Evolutionary conservation across 2,888 invertebrate species (phyloP), one percentile per base, ranked within the genome.

Genomic region (Chymomyza procnemis): DNA sequence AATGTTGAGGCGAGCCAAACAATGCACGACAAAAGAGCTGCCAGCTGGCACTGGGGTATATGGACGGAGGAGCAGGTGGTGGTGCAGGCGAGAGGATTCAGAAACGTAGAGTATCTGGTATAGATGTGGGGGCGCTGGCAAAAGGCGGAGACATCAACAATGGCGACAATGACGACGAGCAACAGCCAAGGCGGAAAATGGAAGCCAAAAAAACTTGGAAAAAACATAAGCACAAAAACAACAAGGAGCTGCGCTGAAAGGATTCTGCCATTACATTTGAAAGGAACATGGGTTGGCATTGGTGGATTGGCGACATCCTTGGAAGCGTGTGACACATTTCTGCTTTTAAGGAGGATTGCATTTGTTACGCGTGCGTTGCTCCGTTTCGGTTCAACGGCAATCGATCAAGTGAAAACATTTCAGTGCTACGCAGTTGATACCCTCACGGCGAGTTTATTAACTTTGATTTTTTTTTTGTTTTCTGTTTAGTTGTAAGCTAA

Each of bases 311-410:
- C 57, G 46, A 70, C 61, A 70, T 18, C 73, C 78, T 78, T 71
- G 84, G 71, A 73, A 74, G 71, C 75, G 71, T 88, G 83, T 85
- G 89, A 89, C 89, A 89, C 83, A 88, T 88, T 89, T 89, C 79
- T 85, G 87, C 86, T 89, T 87, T 89, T 85, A 87, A 89, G 87
- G 80, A 80, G 79, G 76, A 86, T 85, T 88, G 86, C 87, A 82
- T 83, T 88, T 87, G 86, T 80, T 85, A 88, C 80, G 81, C 79
- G 80, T 87, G 76, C 78, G 76, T 79, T 85, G 76, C 81, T 86
- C 85, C 81, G 84, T 78, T 80, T 75, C 80, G 80, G 75, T 77
- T 87, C 85, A 83, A 75, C 78, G 75, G 80, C 85, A 88, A 88
- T 88, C 88, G 84, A 88, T 88, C 88, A 88, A 85, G 80, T 73